Base-by-base conservation (phyloP, 2,797 vertebrate species). In the Bufotes viridis region DNA sequence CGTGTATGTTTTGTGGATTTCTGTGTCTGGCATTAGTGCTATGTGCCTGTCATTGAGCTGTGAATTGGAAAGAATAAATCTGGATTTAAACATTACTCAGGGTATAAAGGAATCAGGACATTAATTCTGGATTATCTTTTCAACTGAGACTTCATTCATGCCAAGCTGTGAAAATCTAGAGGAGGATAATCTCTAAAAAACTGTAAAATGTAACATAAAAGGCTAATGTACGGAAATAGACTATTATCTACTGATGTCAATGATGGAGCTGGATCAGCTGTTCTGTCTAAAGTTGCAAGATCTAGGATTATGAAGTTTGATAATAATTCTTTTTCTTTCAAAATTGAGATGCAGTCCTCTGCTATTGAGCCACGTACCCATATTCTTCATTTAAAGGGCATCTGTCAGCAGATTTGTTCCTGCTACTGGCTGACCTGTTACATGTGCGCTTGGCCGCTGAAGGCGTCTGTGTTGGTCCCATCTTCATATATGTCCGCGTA, bases 101-200 rank as follows among this genome's bases (percentile, higher is more conserved):
- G 72, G 20, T 22, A 75, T 75, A 51, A 75, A 75, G n/a, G 72
- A n/a, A n/a, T 75, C 20, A 51, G 42, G 72, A n/a, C 42, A 75
- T 11, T 75, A n/a, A 75, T 75, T 75, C 72, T n/a, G 72, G 49
- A 75, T 75, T 75, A 75, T 75, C 49, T 20, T 51, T 53, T 49
- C 72, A n/a, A 51, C 18, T 51, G 42, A 75, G 72, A 51, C 42
- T 49, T 49, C 11, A 74, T 74, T 74, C 29, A 53, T 53, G 11
- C 22, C 72, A n/a, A 11, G 20, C 72, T 75, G 72, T n/a, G 72
- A 51, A 75, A 51, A 75, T 75, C 78, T 18, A 29, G 24, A 58
- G 76, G 17, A 58, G 55, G 78, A 60, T 34, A 60, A 80, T 58
- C 55, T 61, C 78, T 42, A 63, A 55, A 42, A 55, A 78, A 24